Evolutionary conservation across 2,113 vertebrate genomes (phyloP).

Genomic region (Apodemus sylvaticus): DNA sequence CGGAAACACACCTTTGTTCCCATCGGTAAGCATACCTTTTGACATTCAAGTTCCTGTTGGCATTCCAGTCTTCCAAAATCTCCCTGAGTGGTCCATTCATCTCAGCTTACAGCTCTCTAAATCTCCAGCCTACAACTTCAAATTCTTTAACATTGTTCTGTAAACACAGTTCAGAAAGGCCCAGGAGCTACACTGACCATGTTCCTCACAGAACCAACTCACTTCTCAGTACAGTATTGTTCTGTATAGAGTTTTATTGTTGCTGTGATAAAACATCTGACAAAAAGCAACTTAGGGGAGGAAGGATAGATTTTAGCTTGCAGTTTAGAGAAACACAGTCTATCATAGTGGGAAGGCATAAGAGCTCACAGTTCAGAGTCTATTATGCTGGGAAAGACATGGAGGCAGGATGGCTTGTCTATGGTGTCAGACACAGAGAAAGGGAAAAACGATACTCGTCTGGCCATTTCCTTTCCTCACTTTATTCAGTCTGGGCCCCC

Average conservation of each 20-base stretch:
- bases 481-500: neutral
- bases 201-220: neutral
- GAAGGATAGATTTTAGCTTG: neutral
- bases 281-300: neutral
- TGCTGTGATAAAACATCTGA: neutral
- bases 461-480: neutral
- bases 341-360: neutral
- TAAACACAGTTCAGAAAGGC: neutral
- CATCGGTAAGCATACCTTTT: neutral
- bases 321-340: neutral
- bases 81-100: neutral
- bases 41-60: neutral
- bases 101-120: neutral
- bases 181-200: neutral
- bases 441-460: neutral
- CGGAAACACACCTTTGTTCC: neutral
- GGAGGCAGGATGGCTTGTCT: neutral
- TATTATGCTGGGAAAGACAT: neutral
- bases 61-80: neutral
- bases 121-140: neutral
- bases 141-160: neutral
- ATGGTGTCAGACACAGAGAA: neutral
- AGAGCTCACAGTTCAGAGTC: neutral
- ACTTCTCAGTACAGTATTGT: neutral
- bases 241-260: neutral